Evolutionary conservation across 2,797 vertebrate species (phyloP).

Genomic region (Taenioides sp.): DNA sequence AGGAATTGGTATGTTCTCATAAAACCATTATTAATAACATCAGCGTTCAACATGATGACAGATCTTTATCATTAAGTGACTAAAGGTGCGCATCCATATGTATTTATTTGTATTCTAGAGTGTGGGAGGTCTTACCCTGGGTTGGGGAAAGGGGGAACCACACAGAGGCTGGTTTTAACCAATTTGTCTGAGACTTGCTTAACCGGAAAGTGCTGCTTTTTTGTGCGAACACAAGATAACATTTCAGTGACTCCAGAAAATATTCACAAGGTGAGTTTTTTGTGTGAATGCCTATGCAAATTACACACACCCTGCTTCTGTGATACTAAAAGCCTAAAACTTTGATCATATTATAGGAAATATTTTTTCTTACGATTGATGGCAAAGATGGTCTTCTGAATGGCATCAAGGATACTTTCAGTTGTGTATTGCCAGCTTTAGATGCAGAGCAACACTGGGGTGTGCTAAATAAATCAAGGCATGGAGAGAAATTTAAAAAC

Average conservation of each 20-base stretch:
- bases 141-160: constrained; percentile 67
- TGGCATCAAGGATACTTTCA: constrained; percentile 68
- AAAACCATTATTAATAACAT: neutral
- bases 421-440: constrained; percentile 74
- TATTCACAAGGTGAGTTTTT: constrained; percentile 76
- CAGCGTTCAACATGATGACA: neutral
- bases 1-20: constrained; percentile 72
- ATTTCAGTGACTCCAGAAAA: constrained; percentile 67
- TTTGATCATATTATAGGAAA: constrained; percentile 67
- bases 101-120: constrained; percentile 71
- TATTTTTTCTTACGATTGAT: constrained; percentile 78
- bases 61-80: neutral
- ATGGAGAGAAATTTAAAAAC: constrained; percentile 72
- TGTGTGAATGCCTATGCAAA: neutral
- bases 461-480: constrained; percentile 71
- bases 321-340: constrained; percentile 1
- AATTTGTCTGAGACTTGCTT: constrained; percentile 60
- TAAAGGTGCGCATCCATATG: neutral
- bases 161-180: constrained; percentile 74
- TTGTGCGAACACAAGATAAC: constrained; percentile 71
- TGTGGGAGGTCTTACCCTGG: constrained; percentile 76
- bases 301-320: neutral
- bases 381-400: constrained; percentile 75
- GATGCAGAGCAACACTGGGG: constrained; percentile 77
- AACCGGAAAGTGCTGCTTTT: constrained; percentile 74